Evolutionary conservation across 1,140 invertebrate species (phyloP).

Genomic region (Lanistes nyassanus): DNA sequence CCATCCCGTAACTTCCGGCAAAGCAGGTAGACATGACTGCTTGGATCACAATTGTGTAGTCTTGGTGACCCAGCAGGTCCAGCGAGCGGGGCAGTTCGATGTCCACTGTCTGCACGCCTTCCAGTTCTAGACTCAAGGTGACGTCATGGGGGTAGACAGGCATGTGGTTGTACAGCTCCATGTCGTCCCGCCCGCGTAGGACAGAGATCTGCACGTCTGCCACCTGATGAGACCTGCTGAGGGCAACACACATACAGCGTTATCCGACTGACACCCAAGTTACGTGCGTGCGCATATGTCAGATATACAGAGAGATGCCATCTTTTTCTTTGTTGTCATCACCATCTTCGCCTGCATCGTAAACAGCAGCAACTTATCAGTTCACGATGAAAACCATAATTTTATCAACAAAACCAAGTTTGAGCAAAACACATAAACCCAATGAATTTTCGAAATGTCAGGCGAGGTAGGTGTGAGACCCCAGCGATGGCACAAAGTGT

Average conservation of each 20-base stretch:
- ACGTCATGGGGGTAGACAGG: background rate
- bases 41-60: slow-evolving; percentile 17
- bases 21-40: slow-evolving; percentile 20
- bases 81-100: background rate
- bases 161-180: slow-evolving; percentile 19
- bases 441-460: too few relatives aligned
- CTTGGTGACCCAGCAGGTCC: background rate
- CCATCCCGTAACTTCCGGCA: slow-evolving; percentile 18
- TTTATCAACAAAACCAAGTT: too few relatives aligned
- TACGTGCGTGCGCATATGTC: too few relatives aligned
- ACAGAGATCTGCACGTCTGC: slow-evolving; percentile 2
- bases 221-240: background rate
- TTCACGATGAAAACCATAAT: too few relatives aligned
- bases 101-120: slow-evolving; percentile 6
- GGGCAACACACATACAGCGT: background rate
- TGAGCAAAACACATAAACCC: too few relatives aligned
- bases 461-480: too few relatives aligned
- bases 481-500: too few relatives aligned
- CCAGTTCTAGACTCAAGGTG: background rate
- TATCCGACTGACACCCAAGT: background rate
- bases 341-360: too few relatives aligned
- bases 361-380: too few relatives aligned
- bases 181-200: background rate
- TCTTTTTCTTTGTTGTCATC: too few relatives aligned
- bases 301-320: background rate